Conservation (phyloP, 2,888 invertebrate species). For the Phengaris arion region DNA sequence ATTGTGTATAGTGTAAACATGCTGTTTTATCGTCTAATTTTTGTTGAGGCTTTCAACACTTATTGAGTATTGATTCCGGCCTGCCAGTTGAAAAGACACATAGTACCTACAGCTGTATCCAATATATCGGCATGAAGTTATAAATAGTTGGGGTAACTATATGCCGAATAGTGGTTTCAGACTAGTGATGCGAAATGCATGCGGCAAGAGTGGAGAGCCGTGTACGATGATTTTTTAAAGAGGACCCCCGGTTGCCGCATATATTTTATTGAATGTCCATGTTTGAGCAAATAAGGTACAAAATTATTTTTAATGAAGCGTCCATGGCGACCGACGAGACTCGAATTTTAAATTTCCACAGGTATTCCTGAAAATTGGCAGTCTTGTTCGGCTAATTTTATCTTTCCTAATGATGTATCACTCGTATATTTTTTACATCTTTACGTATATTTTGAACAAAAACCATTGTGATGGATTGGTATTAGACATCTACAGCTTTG, state of each 20-base stretch:
- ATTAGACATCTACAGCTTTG: too few relatives aligned
- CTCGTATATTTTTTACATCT: background rate
- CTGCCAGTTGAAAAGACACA: too few relatives aligned
- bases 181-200: conserved; percentile 40
- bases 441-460: too few relatives aligned
- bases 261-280: conserved; percentile 32
- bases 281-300: conserved; percentile 24
- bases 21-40: too few relatives aligned
- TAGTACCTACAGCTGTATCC: too few relatives aligned
- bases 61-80: too few relatives aligned
- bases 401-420: background rate
- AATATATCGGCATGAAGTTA: background rate
- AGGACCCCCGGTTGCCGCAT: conserved; percentile 40
- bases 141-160: background rate
- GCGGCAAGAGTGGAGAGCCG: conserved; percentile 45
- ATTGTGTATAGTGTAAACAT: too few relatives aligned
- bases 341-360: background rate
- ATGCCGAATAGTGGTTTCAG: conserved; percentile 32
- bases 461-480: too few relatives aligned
- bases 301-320: conserved; percentile 22
- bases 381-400: background rate
- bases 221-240: conserved; percentile 52
- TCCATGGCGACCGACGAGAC: background rate
- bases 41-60: too few relatives aligned
- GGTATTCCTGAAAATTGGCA: background rate